These are phyloP conservation scores for Papilio machaon DNA, from an alignment of 1,140 invertebrate species.

Conservation along the genomic window DNA sequence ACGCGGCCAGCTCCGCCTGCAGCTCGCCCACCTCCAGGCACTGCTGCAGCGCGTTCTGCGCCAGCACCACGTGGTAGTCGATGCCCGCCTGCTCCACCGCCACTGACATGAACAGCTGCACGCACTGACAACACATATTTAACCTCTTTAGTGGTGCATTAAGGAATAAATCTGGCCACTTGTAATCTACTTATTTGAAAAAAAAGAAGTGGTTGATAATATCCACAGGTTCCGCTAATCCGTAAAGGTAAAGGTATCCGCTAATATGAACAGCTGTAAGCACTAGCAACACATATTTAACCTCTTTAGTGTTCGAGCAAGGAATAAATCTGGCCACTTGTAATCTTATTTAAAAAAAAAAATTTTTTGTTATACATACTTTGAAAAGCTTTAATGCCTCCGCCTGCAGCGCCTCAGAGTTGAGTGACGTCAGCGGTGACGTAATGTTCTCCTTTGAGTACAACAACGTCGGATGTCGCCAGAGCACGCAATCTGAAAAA, in stretches of 20 bases:
- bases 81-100: constrained; percentile 96
- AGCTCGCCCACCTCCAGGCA: constrained; percentile 94
- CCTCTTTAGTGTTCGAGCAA: neutral
- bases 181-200: too few species aligned
- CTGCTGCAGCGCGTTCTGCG: constrained; percentile 95
- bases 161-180: too few species aligned
- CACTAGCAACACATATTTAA: constrained; percentile 83
- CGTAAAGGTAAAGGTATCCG: too few species aligned
- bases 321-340: too few species aligned
- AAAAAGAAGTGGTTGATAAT: constrained; percentile 92
- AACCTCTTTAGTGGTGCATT: neutral
- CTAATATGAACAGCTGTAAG: constrained; percentile 96
- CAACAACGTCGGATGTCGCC: constrained; percentile 96
- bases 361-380: constrained; percentile 78
- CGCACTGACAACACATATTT: constrained; percentile 84
- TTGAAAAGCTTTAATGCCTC: constrained; percentile 98
- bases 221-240: constrained; percentile 95
- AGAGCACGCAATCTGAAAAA: constrained; percentile 91
- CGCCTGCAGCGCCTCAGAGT: constrained; percentile 91
- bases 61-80: constrained; percentile 97
- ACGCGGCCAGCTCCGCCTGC: constrained; percentile 95
- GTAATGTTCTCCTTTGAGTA: constrained; percentile 94
- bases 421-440: constrained; percentile 92
- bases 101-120: constrained; percentile 97
- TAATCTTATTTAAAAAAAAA: too few species aligned